Percentiles rank a stretch among this genome's conserved stretches.
Evolutionary conservation across 1,140 invertebrate genomes (phyloP).

Genomic region (Cardiocondyla obscurior): DNA sequence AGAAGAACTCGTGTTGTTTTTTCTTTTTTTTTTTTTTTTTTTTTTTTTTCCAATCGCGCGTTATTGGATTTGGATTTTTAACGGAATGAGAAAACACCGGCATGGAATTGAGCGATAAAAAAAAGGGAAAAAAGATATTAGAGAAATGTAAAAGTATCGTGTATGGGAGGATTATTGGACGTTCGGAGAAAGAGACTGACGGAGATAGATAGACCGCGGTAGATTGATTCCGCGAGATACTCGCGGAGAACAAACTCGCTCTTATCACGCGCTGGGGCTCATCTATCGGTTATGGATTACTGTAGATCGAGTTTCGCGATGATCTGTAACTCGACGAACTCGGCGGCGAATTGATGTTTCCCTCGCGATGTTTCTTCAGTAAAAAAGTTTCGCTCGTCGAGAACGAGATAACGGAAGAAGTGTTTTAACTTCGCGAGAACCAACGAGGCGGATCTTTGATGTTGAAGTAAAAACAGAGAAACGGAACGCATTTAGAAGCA

Average conservation of each 20-base stretch:
- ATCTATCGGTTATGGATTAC: slow-evolving; percentile 45
- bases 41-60: background rate
- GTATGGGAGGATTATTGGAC: slow-evolving; percentile 8
- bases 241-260: slow-evolving; percentile 18
- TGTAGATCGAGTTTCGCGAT: slow-evolving; percentile 18
- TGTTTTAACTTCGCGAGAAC: slow-evolving; percentile 5
- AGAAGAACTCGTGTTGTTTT: background rate
- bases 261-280: slow-evolving; percentile 1
- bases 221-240: slow-evolving; percentile 10
- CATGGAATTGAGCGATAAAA: background rate
- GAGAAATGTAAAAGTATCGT: background rate
- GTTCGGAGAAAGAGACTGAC: background rate
- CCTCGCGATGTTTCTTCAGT: background rate
- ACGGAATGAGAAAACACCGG: background rate
- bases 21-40: background rate
- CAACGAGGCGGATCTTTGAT: slow-evolving; percentile 20
- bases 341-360: slow-evolving; percentile 27
- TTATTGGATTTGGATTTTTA: background rate
- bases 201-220: slow-evolving; percentile 22
- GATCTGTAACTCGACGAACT: background rate
- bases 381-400: slow-evolving; percentile 7
- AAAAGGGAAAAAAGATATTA: background rate
- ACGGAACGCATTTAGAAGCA: background rate
- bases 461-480: slow-evolving; percentile 16
- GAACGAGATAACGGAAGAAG: slow-evolving; percentile 22